phyloP scores from a whole-genome alignment of 2,888 invertebrate species.

The Trichogramma dendrolimi region DNA sequence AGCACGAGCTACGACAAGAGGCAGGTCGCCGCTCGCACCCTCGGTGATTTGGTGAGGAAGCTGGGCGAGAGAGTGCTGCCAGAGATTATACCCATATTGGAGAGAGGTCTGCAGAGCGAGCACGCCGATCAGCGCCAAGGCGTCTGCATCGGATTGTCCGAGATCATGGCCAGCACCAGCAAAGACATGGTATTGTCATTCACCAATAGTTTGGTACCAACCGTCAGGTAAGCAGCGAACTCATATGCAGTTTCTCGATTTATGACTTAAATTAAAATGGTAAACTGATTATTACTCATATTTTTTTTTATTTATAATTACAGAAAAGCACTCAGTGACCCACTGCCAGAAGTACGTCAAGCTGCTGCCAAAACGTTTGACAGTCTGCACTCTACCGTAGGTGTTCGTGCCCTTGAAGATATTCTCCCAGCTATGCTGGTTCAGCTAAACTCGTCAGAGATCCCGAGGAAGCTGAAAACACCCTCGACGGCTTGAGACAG shows the following conservation, averaged over 20 bases:
- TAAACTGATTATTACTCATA: not conserved
- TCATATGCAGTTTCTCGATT: not conserved
- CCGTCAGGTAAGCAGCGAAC: conserved; percentile 61
- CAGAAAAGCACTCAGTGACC: conserved; percentile 87
- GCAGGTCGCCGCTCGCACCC: conserved; percentile 91
- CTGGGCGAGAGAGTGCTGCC: conserved; percentile 95
- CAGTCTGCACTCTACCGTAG: conserved; percentile 90
- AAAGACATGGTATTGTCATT: conserved; percentile 90
- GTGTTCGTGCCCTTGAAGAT: conserved; percentile 90
- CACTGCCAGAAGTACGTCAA: conserved; percentile 83
- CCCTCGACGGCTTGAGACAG: conserved; percentile 92
- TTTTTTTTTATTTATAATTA: conserved; percentile 18
- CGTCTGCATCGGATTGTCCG: conserved; percentile 95
- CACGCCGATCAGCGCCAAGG: conserved; percentile 95
- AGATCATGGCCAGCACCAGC: conserved; percentile 96
- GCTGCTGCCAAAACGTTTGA: conserved; percentile 98
- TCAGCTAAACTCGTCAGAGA: conserved; percentile 74
- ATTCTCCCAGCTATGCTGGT: conserved; percentile 89
- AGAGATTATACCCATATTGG: conserved; percentile 96
- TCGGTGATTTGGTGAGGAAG: conserved; percentile 95
- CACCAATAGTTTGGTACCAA: conserved; percentile 84
- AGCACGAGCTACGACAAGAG: conserved; percentile 94
- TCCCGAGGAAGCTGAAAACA: conserved; percentile 76
- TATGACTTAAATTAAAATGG: not conserved
- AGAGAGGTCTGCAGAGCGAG: conserved; percentile 85